Evolutionary conservation across 2,797 vertebrate genomes (phyloP), one percentile per base, ranked within the genome.

Genomic region (Vipera latastei): DNA sequence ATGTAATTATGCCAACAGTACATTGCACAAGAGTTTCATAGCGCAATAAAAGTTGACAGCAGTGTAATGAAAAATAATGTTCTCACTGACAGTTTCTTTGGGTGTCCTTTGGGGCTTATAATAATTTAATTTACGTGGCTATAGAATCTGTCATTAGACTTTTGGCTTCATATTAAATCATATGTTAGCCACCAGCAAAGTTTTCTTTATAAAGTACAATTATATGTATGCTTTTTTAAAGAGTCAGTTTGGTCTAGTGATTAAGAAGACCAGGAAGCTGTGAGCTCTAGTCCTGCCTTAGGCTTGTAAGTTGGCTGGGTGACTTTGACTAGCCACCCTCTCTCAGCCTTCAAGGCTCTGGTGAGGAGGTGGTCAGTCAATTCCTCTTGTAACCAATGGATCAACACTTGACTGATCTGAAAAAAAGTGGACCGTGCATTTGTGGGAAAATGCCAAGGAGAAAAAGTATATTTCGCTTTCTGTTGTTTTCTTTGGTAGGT

Each of bases 1-100:
- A 83, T 83, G 20, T 48, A 48, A 83, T 83, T 83, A 48, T 83
- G 44, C 78, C 44, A 89, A 91, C 94, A 93, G 90, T 20, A 32
- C 4, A 55, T 1, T 86, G 53, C 9, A 11, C 73, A 85, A 12
- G 89, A 88, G 55, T 8, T n/a, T 25, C 12, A 11, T 1, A 0
- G 26, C 60, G 38, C 25, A 53, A 88, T 88, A 90, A 88, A 93
- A 73, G 13, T 32, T 59, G 55, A 55, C 87, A 88, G 92, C 92
- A 91, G 90, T 16, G 48, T 14, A 85, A 2, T 89, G 38, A 26
- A 48, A 88, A 65, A 25, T 88, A 69, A 61, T 6, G 18, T 32
- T 32, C 20, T 5, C 3, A 0, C 16, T 92, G 83, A 20, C 91
- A 1, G 0, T 60, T 55, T 90, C 90, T 14, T 5, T 78, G 53